Evolutionary conservation across 2,888 invertebrate genomes (phyloP).

Genomic region (Hydrotaea cyrtoneurina): DNA sequence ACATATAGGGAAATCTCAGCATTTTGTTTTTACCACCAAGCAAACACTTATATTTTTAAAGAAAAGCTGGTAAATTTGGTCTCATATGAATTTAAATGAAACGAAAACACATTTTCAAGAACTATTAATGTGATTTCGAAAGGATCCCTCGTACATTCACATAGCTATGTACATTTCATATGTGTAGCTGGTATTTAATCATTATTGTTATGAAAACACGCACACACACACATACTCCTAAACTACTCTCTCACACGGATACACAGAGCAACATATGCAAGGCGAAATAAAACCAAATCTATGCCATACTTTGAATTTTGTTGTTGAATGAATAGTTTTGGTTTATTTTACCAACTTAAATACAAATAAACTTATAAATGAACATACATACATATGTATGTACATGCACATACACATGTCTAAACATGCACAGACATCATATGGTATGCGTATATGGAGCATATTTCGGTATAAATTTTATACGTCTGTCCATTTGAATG

Average conservation of each 20-base stretch:
- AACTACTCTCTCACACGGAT: too few relatives aligned
- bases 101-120: too few relatives aligned
- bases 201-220: conserved; percentile 31
- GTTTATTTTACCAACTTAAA: conserved; percentile 29
- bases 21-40: too few relatives aligned
- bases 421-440: neutral
- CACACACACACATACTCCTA: neutral
- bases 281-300: conserved; percentile 32
- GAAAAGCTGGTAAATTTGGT: too few relatives aligned
- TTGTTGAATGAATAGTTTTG: conserved; percentile 47
- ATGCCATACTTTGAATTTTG: conserved; percentile 34
- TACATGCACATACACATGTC: conserved; percentile 14
- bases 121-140: too few relatives aligned
- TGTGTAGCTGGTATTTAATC: conserved; percentile 4
- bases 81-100: too few relatives aligned
- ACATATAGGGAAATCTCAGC: too few relatives aligned
- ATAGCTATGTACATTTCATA: neutral
- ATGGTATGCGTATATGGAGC: neutral
- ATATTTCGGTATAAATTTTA: neutral
- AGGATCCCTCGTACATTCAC: neutral
- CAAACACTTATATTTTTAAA: too few relatives aligned
- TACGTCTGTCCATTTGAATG: conserved; percentile 63
- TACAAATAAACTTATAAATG: conserved; percentile 31
- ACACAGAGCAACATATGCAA: neutral
- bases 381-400: conserved; percentile 10